Percentiles rank a stretch among this genome's conserved stretches.
These are phyloP conservation scores for Eira barbara DNA, from an alignment of 2,113 vertebrate genomes.

Conservation along the genomic window DNA sequence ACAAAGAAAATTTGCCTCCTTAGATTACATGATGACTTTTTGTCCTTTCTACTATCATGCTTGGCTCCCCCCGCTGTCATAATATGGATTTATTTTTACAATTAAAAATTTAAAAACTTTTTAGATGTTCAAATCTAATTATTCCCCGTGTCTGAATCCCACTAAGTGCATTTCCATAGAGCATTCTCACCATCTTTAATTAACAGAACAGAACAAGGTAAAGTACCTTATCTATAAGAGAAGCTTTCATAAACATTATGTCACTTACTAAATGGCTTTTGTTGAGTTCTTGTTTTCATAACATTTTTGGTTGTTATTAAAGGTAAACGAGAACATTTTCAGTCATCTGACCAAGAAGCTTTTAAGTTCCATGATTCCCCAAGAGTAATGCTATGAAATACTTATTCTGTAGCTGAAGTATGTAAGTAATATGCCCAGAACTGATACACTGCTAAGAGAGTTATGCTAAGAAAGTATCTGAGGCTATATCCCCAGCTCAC, in stretches of 20 bases:
- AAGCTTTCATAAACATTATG: background rate
- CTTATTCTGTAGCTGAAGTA: background rate
- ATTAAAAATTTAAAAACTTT: background rate
- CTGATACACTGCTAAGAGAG: background rate
- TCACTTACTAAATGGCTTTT: background rate
- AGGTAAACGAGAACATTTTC: background rate
- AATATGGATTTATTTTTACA: background rate
- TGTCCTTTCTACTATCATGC: background rate
- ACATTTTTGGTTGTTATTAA: background rate
- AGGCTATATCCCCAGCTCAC: background rate
- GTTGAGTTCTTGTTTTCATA: background rate
- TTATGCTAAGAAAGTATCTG: background rate
- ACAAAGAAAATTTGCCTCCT: background rate
- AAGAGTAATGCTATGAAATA: background rate
- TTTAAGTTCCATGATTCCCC: background rate
- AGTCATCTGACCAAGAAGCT: background rate
- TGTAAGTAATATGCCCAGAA: background rate
- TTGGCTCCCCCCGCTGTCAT: background rate
- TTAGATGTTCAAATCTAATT: background rate
- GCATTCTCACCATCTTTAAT: background rate
- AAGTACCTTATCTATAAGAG: background rate
- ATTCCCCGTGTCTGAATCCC: background rate
- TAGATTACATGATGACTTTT: background rate
- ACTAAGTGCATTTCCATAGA: background rate
- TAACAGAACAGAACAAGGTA: background rate